Conservation (phyloP, 2,888 invertebrate species). For the Ormyrus nitidulus region DNA sequence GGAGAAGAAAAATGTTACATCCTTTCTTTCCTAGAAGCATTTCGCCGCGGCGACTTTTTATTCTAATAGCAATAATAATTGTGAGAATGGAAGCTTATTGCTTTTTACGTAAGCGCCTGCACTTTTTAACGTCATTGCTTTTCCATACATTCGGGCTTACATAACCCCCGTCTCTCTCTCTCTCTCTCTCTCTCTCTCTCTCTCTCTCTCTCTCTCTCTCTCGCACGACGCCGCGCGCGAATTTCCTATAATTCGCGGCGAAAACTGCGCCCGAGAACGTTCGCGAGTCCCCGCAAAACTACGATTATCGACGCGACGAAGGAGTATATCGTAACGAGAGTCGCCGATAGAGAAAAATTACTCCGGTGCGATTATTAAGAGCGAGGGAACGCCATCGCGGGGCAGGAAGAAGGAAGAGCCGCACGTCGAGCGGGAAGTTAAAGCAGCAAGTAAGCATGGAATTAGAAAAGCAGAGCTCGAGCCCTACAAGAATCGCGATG, state of each 20-base stretch:
- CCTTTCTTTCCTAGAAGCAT: constrained; percentile 7
- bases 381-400: too few species aligned
- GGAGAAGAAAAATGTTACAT: neutral
- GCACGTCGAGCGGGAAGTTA: constrained; percentile 9
- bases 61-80: constrained; percentile 33
- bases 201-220: too few species aligned
- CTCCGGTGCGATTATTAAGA: too few species aligned
- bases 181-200: too few species aligned
- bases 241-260: neutral
- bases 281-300: too few species aligned
- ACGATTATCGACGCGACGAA: too few species aligned
- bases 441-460: constrained; percentile 16
- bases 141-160: constrained; percentile 39
- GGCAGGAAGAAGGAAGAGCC: neutral
- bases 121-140: constrained; percentile 37
- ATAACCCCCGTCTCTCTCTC: neutral
- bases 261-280: too few species aligned
- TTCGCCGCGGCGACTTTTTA: constrained; percentile 24
- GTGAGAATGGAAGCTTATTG: constrained; percentile 44
- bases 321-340: too few species aligned
- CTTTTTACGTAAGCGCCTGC: constrained; percentile 42
- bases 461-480: constrained; percentile 18
- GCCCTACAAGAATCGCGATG: neutral
- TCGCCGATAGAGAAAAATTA: too few species aligned
- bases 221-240: neutral